phyloP scores from a whole-genome alignment of 2,888 invertebrate species.

The Drosophila koepferae region DNA sequence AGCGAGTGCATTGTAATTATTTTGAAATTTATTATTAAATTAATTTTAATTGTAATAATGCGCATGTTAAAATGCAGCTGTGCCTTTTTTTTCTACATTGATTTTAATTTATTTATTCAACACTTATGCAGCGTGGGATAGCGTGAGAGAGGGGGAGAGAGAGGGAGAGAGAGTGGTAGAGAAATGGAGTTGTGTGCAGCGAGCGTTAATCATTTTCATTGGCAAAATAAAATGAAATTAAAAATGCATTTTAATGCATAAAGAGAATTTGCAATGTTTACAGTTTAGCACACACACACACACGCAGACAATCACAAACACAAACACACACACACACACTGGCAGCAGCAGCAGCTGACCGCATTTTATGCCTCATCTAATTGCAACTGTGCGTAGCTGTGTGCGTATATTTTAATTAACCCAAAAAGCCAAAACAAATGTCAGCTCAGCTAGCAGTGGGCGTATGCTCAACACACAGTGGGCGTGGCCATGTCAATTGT shows the following conservation, averaged over 20 bases:
- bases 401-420: slow-evolving; percentile 70
- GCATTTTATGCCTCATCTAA: slow-evolving; percentile 73
- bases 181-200: slow-evolving; percentile 33
- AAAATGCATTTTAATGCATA: slow-evolving; percentile 71
- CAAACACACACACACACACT: slow-evolving; percentile 16
- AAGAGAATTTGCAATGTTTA: slow-evolving; percentile 63
- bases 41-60: slow-evolving; percentile 83
- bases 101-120: slow-evolving; percentile 80
- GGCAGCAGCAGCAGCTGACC: slow-evolving; percentile 39
- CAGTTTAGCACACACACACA: slow-evolving; percentile 42
- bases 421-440: slow-evolving; percentile 75
- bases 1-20: slow-evolving; percentile 82
- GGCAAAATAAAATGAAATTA: slow-evolving; percentile 73
- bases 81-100: slow-evolving; percentile 56
- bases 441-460: slow-evolving; percentile 30
- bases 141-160: background rate
- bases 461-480: background rate
- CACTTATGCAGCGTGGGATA: slow-evolving; percentile 8
- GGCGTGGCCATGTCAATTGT: slow-evolving; percentile 71
- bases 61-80: slow-evolving; percentile 65
- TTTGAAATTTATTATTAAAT: slow-evolving; percentile 83
- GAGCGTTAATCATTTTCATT: slow-evolving; percentile 75
- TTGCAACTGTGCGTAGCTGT: slow-evolving; percentile 36
- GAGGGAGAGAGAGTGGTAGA: background rate
- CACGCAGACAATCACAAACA: background rate